A percentile compares a stretch with the other conserved stretches of the same genome.
Evolutionary conservation across 2,888 invertebrate genomes (phyloP).

Genomic region (Carabus problematicus): DNA sequence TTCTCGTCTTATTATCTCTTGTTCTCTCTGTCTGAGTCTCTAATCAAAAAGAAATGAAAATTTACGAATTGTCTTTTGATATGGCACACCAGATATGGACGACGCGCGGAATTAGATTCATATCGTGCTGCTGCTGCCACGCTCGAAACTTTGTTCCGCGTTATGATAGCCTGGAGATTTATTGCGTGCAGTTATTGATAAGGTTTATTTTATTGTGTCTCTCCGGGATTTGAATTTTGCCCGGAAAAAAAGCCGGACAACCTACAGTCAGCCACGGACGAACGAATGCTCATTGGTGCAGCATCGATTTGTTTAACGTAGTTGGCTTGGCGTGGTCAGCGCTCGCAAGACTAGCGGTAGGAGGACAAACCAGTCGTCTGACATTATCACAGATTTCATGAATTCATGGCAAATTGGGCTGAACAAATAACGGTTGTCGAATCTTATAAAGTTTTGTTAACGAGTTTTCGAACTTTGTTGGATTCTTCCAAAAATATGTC

Average conservation of each 20-base stretch:
- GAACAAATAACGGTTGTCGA: slow-evolving; percentile 35
- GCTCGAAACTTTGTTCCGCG: slow-evolving; percentile 23
- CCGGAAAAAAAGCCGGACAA: slow-evolving; percentile 11
- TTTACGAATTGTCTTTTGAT: slow-evolving; percentile 25
- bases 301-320: slow-evolving; percentile 23
- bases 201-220: slow-evolving; percentile 38
- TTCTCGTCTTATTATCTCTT: no score
- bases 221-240: slow-evolving; percentile 33
- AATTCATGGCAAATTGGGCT: slow-evolving; percentile 39
- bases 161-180: slow-evolving; percentile 31
- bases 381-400: slow-evolving; percentile 28
- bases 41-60: slow-evolving; percentile 34
- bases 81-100: background rate
- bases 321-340: no score
- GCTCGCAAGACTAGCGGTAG: no score
- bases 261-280: background rate
- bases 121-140: background rate
- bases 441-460: slow-evolving; percentile 37
- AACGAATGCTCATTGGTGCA: slow-evolving; percentile 11
- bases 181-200: slow-evolving; percentile 37
- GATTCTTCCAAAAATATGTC: slow-evolving; percentile 9
- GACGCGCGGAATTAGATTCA: background rate
- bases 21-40: background rate
- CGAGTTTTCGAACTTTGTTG: slow-evolving; percentile 26
- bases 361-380: background rate